These are phyloP conservation scores for Glareola pratincola DNA, from an alignment of 2,113 vertebrate genomes.

Conservation along the genomic window DNA sequence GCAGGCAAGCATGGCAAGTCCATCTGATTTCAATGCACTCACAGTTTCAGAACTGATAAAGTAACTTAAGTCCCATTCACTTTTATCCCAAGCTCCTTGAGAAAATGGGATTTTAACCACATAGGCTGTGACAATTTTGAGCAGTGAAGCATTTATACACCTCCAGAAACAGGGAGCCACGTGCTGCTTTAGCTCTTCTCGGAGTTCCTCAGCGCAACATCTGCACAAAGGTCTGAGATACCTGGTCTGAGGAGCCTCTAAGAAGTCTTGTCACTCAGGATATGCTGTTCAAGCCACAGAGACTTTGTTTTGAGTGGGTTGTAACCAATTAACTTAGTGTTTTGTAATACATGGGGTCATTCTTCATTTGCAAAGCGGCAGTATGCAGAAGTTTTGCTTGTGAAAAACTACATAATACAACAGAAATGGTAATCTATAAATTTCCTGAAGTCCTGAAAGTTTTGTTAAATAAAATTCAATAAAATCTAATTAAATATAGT, in stretches of 20 bases:
- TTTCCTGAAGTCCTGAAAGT: neutral
- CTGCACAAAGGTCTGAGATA: neutral
- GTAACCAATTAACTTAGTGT: neutral
- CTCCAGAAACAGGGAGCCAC: neutral
- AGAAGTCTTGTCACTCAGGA: neutral
- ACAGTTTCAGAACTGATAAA: neutral
- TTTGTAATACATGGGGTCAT: neutral
- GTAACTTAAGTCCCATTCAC: neutral
- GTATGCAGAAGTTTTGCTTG: neutral
- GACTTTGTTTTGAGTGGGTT: neutral
- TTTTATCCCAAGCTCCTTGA: neutral
- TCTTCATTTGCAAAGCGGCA: neutral
- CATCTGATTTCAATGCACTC: neutral
- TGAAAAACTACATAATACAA: neutral
- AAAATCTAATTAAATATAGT: neutral
- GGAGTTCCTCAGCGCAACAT: neutral
- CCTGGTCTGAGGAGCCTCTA: neutral
- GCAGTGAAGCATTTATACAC: neutral
- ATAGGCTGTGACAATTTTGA: neutral
- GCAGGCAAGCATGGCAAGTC: neutral
- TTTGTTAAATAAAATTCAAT: neutral
- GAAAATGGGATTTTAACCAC: neutral
- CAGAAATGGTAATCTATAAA: neutral
- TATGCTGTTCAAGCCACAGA: neutral
- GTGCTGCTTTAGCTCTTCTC: neutral